Evolutionary conservation across 2,797 vertebrate species (phyloP), one percentile per base, ranked within the genome.

Genomic region (Zonotrichia albicollis): DNA sequence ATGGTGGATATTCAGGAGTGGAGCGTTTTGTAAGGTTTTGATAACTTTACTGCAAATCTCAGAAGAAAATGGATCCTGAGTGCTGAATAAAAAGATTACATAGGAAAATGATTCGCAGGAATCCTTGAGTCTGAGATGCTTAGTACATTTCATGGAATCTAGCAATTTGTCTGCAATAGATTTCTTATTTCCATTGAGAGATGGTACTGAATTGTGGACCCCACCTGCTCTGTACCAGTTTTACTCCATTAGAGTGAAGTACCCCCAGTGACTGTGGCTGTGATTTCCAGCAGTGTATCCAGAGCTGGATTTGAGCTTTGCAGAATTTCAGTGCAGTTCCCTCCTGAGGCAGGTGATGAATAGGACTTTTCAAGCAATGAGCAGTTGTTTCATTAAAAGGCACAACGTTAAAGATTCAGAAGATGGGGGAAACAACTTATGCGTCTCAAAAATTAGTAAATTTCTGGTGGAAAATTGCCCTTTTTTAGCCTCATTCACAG

Each of bases 1-100:
- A 83, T 64, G 74, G 87, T 89, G 43, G 60, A 83, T 91, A n/a
- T 85, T 89, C 73, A 68, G 73, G 77, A 90, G 60, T 79, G 62
- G 55, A 95, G 67, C 27, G 9, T 91, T 92, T 93, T 60, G 54
- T 84, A 71, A 86, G 62, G 27, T 83, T 93, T 96, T 84, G 62
- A 87, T 96, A 94, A 85, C 60, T 86, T 87, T 60, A 83, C 68
- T 84, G 87, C 32, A 88, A 54, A 72, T 65, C 38, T 71, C 54
- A 36, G 45, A 61, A 92, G 88, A 88, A 93, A 92, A 77, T 53
- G 22, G 34, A 91, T 87, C 87, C 61, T 84, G 29, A 84, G 38
- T 71, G 45, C 58, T 54, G 86, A 67, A 74, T 84, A 88, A 90
- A 42, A 93, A 57, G 73, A 81, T 60, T 3, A 48, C 21, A 10